Percentiles rank a stretch among this genome's conserved stretches.
Evolutionary conservation across 2,113 vertebrate species (phyloP).

Genomic region (Leucosticte australis): DNA sequence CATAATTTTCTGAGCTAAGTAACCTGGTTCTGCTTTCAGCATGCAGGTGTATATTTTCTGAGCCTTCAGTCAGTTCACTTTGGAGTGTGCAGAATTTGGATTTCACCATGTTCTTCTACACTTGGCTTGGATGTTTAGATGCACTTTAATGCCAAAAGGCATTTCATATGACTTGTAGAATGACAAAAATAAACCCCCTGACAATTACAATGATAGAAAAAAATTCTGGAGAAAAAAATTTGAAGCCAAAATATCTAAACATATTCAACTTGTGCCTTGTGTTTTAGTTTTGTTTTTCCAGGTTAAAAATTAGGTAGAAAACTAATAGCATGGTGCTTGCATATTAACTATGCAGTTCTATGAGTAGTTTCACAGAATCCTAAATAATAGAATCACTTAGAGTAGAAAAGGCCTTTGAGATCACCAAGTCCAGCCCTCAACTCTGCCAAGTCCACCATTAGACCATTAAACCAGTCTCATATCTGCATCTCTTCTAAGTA

Average conservation of each 20-base stretch:
- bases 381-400: background rate
- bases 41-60: background rate
- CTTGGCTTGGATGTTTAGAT: background rate
- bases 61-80: background rate
- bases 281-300: background rate
- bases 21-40: background rate
- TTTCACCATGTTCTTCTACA: background rate
- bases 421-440: background rate
- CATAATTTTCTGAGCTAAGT: background rate
- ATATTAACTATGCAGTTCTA: background rate
- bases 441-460: background rate
- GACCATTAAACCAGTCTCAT: background rate
- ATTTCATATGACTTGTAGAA: background rate
- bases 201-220: rapidly evolving
- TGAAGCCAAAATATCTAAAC: background rate
- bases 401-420: background rate
- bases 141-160: background rate
- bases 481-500: background rate
- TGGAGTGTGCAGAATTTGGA: background rate
- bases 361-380: background rate
- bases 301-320: background rate
- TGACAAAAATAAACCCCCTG: background rate
- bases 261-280: background rate
- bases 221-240: background rate
- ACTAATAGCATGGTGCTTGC: rapidly evolving